These are phyloP conservation scores for Empidonax alnorum DNA, from an alignment of 2,113 vertebrate genomes.

Conservation along the genomic window DNA sequence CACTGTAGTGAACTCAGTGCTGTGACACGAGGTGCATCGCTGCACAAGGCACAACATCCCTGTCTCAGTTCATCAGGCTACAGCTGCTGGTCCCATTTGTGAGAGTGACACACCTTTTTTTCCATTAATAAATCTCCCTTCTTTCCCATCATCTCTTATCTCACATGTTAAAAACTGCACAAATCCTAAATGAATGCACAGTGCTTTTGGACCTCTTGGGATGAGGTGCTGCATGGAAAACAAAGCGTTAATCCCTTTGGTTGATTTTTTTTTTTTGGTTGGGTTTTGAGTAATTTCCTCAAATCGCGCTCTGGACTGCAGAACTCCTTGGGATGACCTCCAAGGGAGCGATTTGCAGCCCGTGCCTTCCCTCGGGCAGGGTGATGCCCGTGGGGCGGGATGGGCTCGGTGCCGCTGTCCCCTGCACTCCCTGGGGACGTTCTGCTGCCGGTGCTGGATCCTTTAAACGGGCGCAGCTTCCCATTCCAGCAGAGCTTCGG, in stretches of 20 bases:
- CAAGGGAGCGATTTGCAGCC: neutral
- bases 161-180: neutral
- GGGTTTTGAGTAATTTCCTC: neutral
- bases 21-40: neutral
- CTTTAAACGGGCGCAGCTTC: rapidly evolving
- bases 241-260: neutral
- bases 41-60: neutral
- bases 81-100: neutral
- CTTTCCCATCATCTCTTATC: neutral
- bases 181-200: neutral
- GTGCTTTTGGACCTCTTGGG: neutral
- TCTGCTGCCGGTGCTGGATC: neutral
- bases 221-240: neutral
- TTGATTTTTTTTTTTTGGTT: neutral
- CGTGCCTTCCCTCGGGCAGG: neutral
- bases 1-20: neutral
- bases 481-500: neutral
- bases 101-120: neutral
- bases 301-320: neutral
- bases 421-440: neutral
- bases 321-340: neutral
- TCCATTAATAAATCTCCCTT: neutral
- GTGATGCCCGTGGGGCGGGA: neutral
- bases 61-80: neutral
- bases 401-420: neutral